Evolutionary conservation across 2,113 vertebrate species (phyloP).

Genomic region (Poeciliopsis turrubarensis): DNA sequence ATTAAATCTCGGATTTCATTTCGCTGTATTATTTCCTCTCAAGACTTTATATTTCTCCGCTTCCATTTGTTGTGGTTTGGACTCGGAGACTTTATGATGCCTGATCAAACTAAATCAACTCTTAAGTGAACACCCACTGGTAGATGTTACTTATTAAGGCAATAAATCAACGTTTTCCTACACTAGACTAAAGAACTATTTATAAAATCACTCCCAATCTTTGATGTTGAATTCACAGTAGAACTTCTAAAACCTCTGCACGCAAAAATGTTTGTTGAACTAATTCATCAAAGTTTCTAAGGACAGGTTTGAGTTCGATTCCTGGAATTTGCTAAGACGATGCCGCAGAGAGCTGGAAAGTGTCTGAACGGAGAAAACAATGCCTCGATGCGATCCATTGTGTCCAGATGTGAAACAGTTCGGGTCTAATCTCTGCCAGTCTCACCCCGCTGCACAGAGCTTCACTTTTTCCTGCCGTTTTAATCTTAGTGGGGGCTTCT

Average conservation of each 20-base stretch:
- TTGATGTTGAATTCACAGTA: too few relatives aligned
- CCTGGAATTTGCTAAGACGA: background rate
- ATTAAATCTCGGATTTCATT: too few relatives aligned
- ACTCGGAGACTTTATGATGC: background rate
- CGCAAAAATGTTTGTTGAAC: background rate
- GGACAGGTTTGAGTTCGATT: background rate
- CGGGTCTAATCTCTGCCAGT: constrained; percentile 61
- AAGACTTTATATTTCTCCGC: background rate
- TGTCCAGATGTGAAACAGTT: constrained; percentile 23
- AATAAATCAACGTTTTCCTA: background rate
- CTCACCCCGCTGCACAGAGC: constrained; percentile 69
- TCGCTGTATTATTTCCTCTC: background rate
- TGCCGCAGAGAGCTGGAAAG: background rate
- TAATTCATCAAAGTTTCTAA: background rate
- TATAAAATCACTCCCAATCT: too few relatives aligned
- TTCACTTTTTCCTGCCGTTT: constrained; percentile 76
- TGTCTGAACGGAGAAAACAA: background rate
- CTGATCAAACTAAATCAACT: background rate
- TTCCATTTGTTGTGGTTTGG: background rate
- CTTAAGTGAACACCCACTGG: background rate
- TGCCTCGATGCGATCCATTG: constrained; percentile 6
- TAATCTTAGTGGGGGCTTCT: constrained; percentile 52
- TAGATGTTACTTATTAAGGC: background rate
- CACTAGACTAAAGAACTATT: background rate
- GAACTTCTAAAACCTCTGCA: background rate